Evolutionary conservation across 2,888 invertebrate genomes (phyloP).

Genomic region (Phlogophora meticulosa): DNA sequence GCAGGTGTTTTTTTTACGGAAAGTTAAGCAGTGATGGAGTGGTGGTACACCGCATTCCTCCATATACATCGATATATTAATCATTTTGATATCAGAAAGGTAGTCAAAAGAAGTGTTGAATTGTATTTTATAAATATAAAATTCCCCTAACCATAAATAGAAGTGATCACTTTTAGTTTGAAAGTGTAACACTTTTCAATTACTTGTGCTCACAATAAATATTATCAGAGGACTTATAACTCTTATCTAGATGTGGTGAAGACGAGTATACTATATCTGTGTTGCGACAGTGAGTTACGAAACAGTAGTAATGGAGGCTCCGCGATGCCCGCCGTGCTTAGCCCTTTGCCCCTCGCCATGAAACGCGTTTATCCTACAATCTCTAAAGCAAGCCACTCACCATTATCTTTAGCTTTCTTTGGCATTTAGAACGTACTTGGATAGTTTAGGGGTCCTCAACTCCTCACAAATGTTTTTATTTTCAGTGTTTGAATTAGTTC

Average conservation of each 20-base stretch:
- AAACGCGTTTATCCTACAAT: conserved; percentile 64
- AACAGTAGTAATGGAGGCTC: conserved; percentile 52
- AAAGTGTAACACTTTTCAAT: conserved; percentile 13
- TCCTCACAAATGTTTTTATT: conserved; percentile 17
- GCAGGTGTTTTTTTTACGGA: conserved; percentile 5
- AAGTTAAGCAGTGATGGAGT: neutral
- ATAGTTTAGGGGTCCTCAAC: conserved; percentile 10
- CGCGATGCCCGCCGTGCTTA: conserved; percentile 49
- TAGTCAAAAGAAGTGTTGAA: neutral
- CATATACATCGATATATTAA: no score
- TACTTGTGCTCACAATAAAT: conserved; percentile 2
- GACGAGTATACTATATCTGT: conserved; percentile 11
- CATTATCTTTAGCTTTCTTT: conserved; percentile 58
- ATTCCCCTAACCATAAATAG: neutral
- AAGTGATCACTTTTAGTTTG: neutral
- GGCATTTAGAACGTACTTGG: conserved; percentile 50
- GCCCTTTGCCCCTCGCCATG: conserved; percentile 67
- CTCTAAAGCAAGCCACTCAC: conserved; percentile 50
- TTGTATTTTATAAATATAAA: neutral
- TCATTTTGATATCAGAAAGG: no score
- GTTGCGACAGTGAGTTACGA: conserved; percentile 50
- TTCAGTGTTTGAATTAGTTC: conserved; percentile 12
- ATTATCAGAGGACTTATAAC: conserved; percentile 9
- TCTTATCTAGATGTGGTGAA: conserved; percentile 20
- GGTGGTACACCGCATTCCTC: neutral